Percentiles rank a stretch among this genome's conserved stretches.
Conservation (phyloP, 1,140 invertebrate genomes). For the Drosophila santomea region DNA sequence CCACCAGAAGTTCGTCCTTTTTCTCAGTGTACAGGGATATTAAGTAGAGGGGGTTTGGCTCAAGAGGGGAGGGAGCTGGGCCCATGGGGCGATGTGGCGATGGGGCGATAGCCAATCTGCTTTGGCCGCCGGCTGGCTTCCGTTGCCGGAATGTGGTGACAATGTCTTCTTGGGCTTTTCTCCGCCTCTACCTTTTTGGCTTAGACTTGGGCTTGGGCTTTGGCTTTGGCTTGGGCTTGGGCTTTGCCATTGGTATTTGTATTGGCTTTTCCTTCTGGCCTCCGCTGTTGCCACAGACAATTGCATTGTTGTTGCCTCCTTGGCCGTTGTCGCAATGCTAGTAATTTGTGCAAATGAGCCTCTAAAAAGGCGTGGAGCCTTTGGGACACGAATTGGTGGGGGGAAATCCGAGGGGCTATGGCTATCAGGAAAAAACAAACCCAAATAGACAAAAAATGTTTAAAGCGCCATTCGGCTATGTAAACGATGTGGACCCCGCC, state of each 20-base stretch:
- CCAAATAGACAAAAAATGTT: slow-evolving; percentile 56
- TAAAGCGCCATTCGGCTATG: slow-evolving; percentile 69
- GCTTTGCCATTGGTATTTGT: slow-evolving; percentile 19
- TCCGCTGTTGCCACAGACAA: slow-evolving; percentile 48
- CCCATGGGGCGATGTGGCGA: slow-evolving; percentile 51
- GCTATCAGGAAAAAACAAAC: slow-evolving; percentile 10
- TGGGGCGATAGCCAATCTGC: slow-evolving; percentile 70
- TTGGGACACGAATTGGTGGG: slow-evolving; percentile 23
- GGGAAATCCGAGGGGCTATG: neutral
- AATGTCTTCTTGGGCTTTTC: slow-evolving; percentile 63
- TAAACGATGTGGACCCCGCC: slow-evolving; percentile 43
- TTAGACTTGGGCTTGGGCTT: slow-evolving; percentile 10
- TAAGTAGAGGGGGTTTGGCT: neutral
- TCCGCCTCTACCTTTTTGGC: slow-evolving; percentile 40
- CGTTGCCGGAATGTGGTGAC: slow-evolving; percentile 81
- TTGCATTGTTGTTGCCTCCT: slow-evolving; percentile 62
- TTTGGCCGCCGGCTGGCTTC: slow-evolving; percentile 60
- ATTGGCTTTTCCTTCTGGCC: slow-evolving; percentile 29
- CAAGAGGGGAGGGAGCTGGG: slow-evolving; percentile 22
- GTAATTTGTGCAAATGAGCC: slow-evolving; percentile 82
- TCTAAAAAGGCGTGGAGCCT: slow-evolving; percentile 66
- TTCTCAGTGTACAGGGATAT: slow-evolving; percentile 1
- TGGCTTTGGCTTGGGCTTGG: slow-evolving; percentile 14
- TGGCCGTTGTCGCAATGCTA: slow-evolving; percentile 72
- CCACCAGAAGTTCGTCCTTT: neutral